Base-by-base conservation (phyloP, 2,113 vertebrate species). In the Terrapene triunguis region DNA sequence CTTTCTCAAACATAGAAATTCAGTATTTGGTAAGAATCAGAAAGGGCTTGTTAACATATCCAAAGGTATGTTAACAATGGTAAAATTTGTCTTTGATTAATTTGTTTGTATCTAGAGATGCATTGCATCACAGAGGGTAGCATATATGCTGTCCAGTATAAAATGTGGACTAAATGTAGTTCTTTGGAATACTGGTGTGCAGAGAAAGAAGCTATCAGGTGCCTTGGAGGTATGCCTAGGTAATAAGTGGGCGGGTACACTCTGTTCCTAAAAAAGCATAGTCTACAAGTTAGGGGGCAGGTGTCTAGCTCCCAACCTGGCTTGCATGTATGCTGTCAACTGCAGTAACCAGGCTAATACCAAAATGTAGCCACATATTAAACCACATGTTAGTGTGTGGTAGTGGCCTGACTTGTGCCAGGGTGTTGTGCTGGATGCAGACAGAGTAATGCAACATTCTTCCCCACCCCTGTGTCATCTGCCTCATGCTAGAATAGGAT, bases 41-140 rank as follows among this genome's bases (percentile, higher is more conserved):
- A 85, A 90, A 44, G 9, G 32, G 53, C 57, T 88, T 89, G 53
- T 8, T 85, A 0, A 50, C 86, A 16, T 35, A 82, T 65, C 59
- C 25, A 57, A 57, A 57, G 55, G 25, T 11, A 57, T 57, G 55
- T 57, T 57, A 57, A 57, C 10, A 84, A 84, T 88, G 13, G 17
- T 81, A 85, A 89, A 2, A 0, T 55, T 80, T 89, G 25, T 3
- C 29, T 87, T 91, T 96, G 51, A 72, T 38, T 81, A 9, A 69
- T 88, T 88, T 38, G 84, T 59, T 93, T 91, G 32, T 85, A 92
- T 90, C 74, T 83, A 47, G 53, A 74, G 51, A 53, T 94, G 92
- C 32, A 19, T 90, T 90, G 82, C 81, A 85, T 90, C 84, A 48
- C 9, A 72, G 85, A 91, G 88, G 79, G 9, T 51, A 82, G 5